Percentiles rank a stretch among this genome's conserved stretches.
Evolutionary conservation across 2,113 vertebrate species (phyloP).

Genomic region (Anarhynchus alexandrinus): DNA sequence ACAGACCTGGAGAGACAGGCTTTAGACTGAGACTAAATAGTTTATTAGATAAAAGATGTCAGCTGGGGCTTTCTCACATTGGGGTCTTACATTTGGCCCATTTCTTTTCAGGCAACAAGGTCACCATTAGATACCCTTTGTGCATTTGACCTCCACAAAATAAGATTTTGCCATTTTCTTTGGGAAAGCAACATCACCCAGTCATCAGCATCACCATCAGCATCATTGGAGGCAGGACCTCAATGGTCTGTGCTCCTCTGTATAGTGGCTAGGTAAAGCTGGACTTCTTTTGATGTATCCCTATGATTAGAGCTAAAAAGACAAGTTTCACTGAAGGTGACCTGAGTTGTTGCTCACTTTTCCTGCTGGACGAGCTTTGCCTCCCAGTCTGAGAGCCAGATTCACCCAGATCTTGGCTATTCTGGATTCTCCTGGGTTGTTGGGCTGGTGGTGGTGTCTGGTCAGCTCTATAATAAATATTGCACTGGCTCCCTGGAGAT

Average conservation of each 20-base stretch:
- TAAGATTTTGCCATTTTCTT: neutral
- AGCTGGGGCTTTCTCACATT: neutral
- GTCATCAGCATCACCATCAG: neutral
- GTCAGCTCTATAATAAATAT: neutral
- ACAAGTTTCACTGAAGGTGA: neutral
- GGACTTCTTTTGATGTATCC: neutral
- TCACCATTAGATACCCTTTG: neutral
- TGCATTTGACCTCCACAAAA: neutral
- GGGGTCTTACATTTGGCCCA: fast-evolving
- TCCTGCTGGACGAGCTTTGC: neutral
- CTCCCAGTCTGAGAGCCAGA: neutral
- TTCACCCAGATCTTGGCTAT: neutral
- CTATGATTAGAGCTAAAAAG: neutral
- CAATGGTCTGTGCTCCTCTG: neutral
- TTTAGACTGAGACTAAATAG: neutral
- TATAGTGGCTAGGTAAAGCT: neutral
- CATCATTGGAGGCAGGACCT: neutral
- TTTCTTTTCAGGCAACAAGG: neutral
- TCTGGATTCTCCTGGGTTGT: neutral
- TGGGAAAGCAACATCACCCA: neutral
- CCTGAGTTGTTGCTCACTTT: neutral
- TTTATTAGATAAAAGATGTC: neutral
- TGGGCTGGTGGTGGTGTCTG: neutral
- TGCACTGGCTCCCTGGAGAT: neutral
- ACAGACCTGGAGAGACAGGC: neutral